phyloP scores from a whole-genome alignment of 2,797 vertebrate species.

The Lepilemur septentrionalis region DNA sequence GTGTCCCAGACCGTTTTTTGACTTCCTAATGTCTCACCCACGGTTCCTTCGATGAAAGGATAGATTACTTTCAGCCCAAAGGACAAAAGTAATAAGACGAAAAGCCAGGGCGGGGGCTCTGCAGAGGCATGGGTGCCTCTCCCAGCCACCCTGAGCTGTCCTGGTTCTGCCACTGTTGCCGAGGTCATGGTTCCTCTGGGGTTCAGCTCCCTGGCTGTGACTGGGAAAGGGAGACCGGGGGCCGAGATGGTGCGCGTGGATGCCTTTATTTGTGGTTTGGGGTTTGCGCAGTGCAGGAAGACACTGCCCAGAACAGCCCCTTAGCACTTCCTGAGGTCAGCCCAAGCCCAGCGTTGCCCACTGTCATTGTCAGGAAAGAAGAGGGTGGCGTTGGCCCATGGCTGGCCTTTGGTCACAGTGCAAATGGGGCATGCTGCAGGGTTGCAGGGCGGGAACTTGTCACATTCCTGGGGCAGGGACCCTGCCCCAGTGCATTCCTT shows the following conservation, averaged over 20 bases:
- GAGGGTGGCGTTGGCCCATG: background rate
- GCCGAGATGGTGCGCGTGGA: background rate
- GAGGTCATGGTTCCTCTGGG: background rate
- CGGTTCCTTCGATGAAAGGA: background rate
- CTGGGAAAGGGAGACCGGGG: background rate
- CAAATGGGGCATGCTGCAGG: background rate
- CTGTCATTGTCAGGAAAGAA: background rate
- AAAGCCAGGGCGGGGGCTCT: background rate
- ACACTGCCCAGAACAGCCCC: too few relatives aligned
- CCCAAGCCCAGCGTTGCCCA: background rate
- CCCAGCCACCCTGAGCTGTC: rapidly evolving
- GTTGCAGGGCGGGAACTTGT: too few relatives aligned
- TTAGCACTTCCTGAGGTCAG: background rate
- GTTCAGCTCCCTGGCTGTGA: too few relatives aligned
- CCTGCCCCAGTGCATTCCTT: background rate
- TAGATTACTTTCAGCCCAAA: background rate
- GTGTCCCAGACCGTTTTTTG: background rate
- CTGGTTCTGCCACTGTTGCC: background rate
- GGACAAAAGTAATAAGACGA: background rate
- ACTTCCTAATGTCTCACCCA: too few relatives aligned
- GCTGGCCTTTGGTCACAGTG: background rate
- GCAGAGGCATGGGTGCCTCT: too few relatives aligned
- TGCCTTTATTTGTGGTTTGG: background rate
- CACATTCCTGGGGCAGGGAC: too few relatives aligned
- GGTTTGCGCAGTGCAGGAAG: background rate